A percentile compares a stretch with the other conserved stretches of the same genome.
These are phyloP conservation scores for Zenarchopterus dispar DNA, from an alignment of 2,797 vertebrate species.

Conservation along the genomic window DNA sequence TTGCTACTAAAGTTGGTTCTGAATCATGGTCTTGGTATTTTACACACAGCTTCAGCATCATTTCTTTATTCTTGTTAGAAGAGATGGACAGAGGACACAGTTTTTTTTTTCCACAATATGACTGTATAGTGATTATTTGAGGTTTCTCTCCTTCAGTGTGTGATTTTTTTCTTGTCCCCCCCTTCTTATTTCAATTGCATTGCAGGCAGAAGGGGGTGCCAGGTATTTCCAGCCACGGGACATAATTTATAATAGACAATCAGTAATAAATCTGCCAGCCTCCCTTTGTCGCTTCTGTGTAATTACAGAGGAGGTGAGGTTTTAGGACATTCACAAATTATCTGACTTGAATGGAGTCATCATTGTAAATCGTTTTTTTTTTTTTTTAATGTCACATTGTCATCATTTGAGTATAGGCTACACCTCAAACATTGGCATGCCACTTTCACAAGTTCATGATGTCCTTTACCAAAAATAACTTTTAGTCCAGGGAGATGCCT, in stretches of 20 bases:
- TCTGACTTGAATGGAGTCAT: conserved; percentile 2
- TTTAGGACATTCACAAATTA: not conserved
- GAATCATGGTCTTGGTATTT: too few relatives aligned
- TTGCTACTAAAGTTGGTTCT: too few relatives aligned
- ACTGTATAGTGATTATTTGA: conserved; percentile 29
- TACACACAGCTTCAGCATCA: too few relatives aligned
- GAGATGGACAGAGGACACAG: too few relatives aligned
- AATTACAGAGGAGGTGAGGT: not conserved
- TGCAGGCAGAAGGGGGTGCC: not conserved
- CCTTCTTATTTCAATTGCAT: not conserved
- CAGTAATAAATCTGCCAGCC: not conserved
- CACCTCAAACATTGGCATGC: too few relatives aligned
- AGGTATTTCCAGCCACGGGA: conserved; percentile 14
- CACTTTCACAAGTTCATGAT: too few relatives aligned
- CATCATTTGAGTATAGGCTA: too few relatives aligned
- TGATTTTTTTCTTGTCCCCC: not conserved
- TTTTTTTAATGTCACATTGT: not conserved
- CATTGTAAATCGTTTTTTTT: not conserved
- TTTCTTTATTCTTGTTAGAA: too few relatives aligned
- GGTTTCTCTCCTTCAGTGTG: not conserved
- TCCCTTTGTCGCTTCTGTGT: conserved; percentile 11
- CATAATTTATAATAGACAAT: not conserved
- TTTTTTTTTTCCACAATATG: conserved; percentile 2
- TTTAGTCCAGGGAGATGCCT: too few relatives aligned
- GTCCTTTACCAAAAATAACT: too few relatives aligned